Conservation (phyloP, 1,140 invertebrate genomes). For the Anoplophora glabripennis region DNA sequence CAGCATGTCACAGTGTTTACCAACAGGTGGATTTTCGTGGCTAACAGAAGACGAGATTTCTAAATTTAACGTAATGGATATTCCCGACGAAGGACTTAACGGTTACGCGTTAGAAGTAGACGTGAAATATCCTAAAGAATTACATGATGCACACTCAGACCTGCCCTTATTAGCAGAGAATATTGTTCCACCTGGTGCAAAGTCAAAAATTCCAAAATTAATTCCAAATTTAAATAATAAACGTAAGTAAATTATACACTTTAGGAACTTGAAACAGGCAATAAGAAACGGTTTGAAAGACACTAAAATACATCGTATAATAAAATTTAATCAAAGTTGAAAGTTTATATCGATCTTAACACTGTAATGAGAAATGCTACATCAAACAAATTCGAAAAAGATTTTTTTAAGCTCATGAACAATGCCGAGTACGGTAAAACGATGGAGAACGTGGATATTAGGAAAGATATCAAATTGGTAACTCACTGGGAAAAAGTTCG, state of each 20-base stretch:
- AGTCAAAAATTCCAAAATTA: slow-evolving; percentile 46
- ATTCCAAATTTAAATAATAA: slow-evolving; percentile 42
- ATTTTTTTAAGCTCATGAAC: too few species aligned
- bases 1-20: slow-evolving; percentile 50
- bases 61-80: slow-evolving; percentile 33
- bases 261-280: slow-evolving; percentile 41
- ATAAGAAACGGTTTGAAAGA: slow-evolving; percentile 42
- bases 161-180: slow-evolving; percentile 47
- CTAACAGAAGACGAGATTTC: slow-evolving; percentile 6
- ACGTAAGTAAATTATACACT: slow-evolving; percentile 48
- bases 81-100: slow-evolving; percentile 41
- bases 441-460: too few species aligned
- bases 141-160: slow-evolving; percentile 45
- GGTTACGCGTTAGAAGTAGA: slow-evolving; percentile 56
- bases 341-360: slow-evolving; percentile 47
- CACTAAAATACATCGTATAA: slow-evolving; percentile 47
- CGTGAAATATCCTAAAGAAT: slow-evolving; percentile 39
- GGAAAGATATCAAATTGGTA: too few species aligned
- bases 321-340: slow-evolving; percentile 53
- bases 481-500: too few species aligned
- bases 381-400: too few species aligned
- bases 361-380: too few species aligned
- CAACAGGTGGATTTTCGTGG: too few species aligned
- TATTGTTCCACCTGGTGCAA: slow-evolving; percentile 13
- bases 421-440: too few species aligned